Evolutionary conservation across 2,113 vertebrate species (phyloP), one percentile per base, ranked within the genome.

Genomic region (Vimba vimba): DNA sequence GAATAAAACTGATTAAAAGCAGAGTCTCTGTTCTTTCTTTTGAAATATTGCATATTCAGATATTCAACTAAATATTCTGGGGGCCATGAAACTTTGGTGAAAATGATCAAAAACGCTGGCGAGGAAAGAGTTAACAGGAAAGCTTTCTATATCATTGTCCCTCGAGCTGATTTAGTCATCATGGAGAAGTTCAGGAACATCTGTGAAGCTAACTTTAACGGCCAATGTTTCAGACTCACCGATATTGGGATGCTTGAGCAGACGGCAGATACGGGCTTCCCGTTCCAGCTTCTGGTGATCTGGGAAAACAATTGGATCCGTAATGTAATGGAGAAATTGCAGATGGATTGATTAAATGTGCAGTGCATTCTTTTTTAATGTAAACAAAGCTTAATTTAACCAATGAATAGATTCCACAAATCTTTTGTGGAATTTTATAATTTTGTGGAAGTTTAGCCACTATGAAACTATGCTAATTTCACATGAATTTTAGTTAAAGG

Each of bases 261-360:
- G 93, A 85, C 97, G 96, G 93, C 98, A 99, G 92, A 99, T 99
- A 1, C 98, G 93, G 1, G 98, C 98, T 91, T 99, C 98, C 27
- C 97, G 93, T 92, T 99, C 98, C 93, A 99, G 94, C 82, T 99
- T 99, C 96, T 99, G 97, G 89, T 98, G 97, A 91, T 99, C 98
- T 99, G 43, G 43, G 73, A 15, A 82, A 30, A 64, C 25, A 79
- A 4, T 11, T 39, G 33, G 33, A 36, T 12, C 9, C 2, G 1
- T 73, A 36, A 43, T 39, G 66, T 69, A 21, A 21, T 21, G 3
- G 17, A 69, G 66, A 39, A 73, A n/a, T 17, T 75, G 43, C n/a
- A 75, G 11, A 71, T 4, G 9, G 33, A 43, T 4, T 6, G 10
- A 23, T 71, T 71, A 23, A 69, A 69, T 4, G 55, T 8, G 52